These are phyloP conservation scores for Etheostoma perlongum DNA, from an alignment of 2,797 vertebrate genomes.

Conservation along the genomic window DNA sequence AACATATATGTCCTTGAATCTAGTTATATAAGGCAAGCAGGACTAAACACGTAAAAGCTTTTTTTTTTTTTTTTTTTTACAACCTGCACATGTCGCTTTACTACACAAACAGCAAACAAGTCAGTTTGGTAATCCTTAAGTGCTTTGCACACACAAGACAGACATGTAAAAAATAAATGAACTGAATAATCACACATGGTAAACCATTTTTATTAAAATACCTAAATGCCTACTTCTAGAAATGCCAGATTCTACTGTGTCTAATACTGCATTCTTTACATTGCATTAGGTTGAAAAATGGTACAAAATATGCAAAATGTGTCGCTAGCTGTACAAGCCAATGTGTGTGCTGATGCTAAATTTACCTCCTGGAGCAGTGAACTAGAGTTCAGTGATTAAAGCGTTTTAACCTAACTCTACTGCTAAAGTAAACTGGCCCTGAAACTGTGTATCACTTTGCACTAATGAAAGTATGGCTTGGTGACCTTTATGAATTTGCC, in stretches of 20 bases:
- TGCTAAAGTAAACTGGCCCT: constrained; percentile 1
- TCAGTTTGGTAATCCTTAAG: neutral
- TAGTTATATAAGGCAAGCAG: constrained; percentile 32
- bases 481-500: neutral
- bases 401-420: neutral
- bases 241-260: neutral
- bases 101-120: constrained; percentile 23
- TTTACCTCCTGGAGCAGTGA: neutral
- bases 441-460: neutral
- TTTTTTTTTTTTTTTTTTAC: constrained; percentile 35
- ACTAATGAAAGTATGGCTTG: neutral
- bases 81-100: constrained; percentile 31
- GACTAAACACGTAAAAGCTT: constrained; percentile 18
- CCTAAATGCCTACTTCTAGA: neutral
- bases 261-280: neutral
- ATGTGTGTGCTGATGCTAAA: neutral
- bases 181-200: constrained; percentile 4
- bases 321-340: too few species aligned
- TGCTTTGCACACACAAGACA: neutral
- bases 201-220: neutral
- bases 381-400: neutral
- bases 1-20: constrained; percentile 41
- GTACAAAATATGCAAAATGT: neutral
- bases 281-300: neutral
- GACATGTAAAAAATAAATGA: neutral